Base-by-base conservation (phyloP, 2,797 vertebrate species). In the Melanitta fusca region DNA sequence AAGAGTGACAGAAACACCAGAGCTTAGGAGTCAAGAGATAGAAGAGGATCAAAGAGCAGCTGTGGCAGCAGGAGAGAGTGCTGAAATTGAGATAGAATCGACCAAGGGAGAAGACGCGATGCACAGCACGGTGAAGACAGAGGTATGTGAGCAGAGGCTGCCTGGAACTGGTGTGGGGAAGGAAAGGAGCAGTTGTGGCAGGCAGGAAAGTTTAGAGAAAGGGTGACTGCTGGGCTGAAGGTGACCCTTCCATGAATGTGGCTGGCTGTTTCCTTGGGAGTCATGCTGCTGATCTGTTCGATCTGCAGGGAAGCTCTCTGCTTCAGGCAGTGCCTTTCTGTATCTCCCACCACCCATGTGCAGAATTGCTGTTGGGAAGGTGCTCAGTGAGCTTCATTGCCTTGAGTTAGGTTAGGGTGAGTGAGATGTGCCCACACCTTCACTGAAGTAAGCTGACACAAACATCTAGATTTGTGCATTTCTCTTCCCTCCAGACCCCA, bases 401-500 rank as follows among this genome's bases (percentile, higher is more conserved):
- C 80, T 95, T 77, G 79, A 95, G 91, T 71, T 89, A 96, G 86
- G 84, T 75, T 93, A 94, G 88, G 41, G 12, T 70, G 85, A 96
- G 88, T 86, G 85, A 96, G 94, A 93, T 96, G 75, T 91, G 91
- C 96, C 90, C 95, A 85, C 96, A 91, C 93, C 65, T 94, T 95
- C 94, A 95, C 91, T 92, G 91, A 81, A 95, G 94, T 94, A 88
- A 96, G 85, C 88, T 91, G 92, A 95, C 94, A 95, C 86, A 96
- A 91, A 91, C 94, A 70, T 96, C 96, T 95, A 96, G 95, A 94
- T 96, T 65, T 95, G 96, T 97, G 74, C 95, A 95, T 90, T 96
- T 91, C 95, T 97, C 96, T 96, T 84, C 97, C 92, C 97, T 97
- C 94, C 90, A 98, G 98, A 97, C 97, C 88, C 97, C 97, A 80